Evolutionary conservation across 2,888 invertebrate species (phyloP), one percentile per base, ranked within the genome.

Genomic region (Dromius quadrimaculatus): DNA sequence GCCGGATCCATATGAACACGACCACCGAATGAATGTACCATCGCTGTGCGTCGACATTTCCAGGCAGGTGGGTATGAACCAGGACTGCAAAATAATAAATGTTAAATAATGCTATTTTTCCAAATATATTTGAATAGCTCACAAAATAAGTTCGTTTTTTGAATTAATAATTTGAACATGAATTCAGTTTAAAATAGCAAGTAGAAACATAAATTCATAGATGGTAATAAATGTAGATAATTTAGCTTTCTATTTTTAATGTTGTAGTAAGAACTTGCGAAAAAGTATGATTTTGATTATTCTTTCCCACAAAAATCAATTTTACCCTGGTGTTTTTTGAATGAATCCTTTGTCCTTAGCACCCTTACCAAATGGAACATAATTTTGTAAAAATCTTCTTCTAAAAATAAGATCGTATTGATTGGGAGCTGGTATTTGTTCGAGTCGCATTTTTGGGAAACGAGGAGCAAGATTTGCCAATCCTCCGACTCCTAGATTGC

Each of bases 11-110:
- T 79, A 69, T 76, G 79, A 0, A 81, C 80, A 66, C 76, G 76
- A 2, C 85, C 84, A 57, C 82, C 82, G 71, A 86, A 85, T 74
- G 81, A 82, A 59, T 83, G 79, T 54, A 79, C 78, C 69, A 82
- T 82, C 20, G 74, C 74, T n/a, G 83, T 81, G 72, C 77, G 74
- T 32, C 77, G 66, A 71, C 79, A 79, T 72, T 76, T 75, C 63
- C 73, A 75, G 2, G 32, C 34, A 9, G 47, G 15, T 13, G 77
- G 72, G 70, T 82, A 81, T 2, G 78, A 76, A 3, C 78, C 79
- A 8, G 81, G 80, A 0, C 81, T 81, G 70, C 59, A 76, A 75
- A 6, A 41, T n/a, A n/a, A n/a, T n/a, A n/a, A n/a, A n/a, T n/a
- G n/a, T n/a, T n/a, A n/a, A n/a, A n/a, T n/a, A n/a, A n/a, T n/a